Percentiles rank a stretch among this genome's conserved stretches.
Evolutionary conservation across 1,140 invertebrate species (phyloP).

Genomic region (Aphidius ervi): DNA sequence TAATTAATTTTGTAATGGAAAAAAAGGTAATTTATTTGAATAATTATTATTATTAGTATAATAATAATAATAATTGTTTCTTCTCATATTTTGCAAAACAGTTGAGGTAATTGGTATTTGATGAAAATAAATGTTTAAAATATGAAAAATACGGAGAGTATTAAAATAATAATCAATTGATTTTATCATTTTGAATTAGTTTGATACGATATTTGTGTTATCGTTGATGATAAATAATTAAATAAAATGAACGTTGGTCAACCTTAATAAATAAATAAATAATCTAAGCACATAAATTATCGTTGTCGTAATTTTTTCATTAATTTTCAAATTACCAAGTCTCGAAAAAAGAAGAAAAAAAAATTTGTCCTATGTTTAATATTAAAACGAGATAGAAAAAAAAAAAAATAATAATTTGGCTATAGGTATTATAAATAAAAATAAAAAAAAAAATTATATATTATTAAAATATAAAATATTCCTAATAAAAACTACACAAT

Average conservation of each 20-base stretch:
- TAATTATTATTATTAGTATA: neutral
- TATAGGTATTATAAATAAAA: constrained; percentile 34
- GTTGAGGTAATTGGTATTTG: constrained; percentile 16
- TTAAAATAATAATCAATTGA: constrained; percentile 19
- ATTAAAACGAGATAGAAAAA: constrained; percentile 43
- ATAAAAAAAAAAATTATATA: constrained; percentile 17
- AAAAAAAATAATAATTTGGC: constrained; percentile 41
- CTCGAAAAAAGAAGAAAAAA: constrained; percentile 3
- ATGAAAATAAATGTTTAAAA: constrained; percentile 1
- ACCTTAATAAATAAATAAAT: constrained; percentile 12
- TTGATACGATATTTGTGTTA: constrained; percentile 21
- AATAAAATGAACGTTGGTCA: constrained; percentile 15
- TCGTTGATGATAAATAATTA: constrained; percentile 15
- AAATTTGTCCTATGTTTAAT: constrained; percentile 25
- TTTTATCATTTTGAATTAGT: constrained; percentile 22
- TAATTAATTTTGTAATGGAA: constrained; percentile 5
- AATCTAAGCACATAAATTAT: constrained; percentile 10
- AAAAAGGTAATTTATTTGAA: neutral
- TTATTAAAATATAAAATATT: constrained; percentile 51
- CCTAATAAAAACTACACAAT: constrained; percentile 47
- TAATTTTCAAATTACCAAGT: neutral
- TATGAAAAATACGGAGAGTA: constrained; percentile 2
- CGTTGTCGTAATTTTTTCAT: constrained; percentile 13
- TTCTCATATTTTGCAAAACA: constrained; percentile 35
- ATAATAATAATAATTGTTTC: constrained; percentile 7